Percentiles rank a stretch among this genome's conserved stretches.
phyloP scores from a whole-genome alignment of 2,888 invertebrate genomes.

The Drosophila lacicola region DNA sequence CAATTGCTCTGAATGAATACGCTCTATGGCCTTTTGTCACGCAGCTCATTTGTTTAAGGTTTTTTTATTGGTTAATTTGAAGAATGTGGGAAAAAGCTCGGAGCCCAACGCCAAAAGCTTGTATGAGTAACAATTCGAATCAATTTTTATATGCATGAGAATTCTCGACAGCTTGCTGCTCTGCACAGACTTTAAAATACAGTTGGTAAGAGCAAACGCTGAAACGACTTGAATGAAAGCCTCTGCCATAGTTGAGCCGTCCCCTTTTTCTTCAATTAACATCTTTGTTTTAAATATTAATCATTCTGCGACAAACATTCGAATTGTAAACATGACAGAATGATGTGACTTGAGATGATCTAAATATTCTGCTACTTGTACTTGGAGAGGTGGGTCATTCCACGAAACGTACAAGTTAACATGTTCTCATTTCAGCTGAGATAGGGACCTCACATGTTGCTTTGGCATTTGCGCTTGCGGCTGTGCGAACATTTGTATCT shows the following conservation, averaged over 20 bases:
- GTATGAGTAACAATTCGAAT: slow-evolving; percentile 18
- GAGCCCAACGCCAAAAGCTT: slow-evolving; percentile 6
- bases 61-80: not conserved
- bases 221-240: not conserved
- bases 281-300: too few species aligned
- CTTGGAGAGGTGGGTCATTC: not conserved
- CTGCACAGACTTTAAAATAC: not conserved
- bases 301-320: too few species aligned
- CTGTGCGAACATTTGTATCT: too few species aligned
- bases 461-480: not conserved
- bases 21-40: slow-evolving; percentile 14
- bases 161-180: not conserved
- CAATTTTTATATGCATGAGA: not conserved
- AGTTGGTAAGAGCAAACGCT: not conserved
- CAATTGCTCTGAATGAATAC: slow-evolving; percentile 1
- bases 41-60: slow-evolving; percentile 17
- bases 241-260: not conserved
- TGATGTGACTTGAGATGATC: too few species aligned
- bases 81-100: slow-evolving; percentile 44
- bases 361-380: too few species aligned
- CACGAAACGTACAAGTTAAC: not conserved
- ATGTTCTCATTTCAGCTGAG: too few species aligned
- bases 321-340: too few species aligned
- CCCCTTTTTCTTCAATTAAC: too few species aligned
- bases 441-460: too few species aligned